Base-by-base conservation (phyloP, 1,140 invertebrate genomes). In the Drosophila ambigua region DNA sequence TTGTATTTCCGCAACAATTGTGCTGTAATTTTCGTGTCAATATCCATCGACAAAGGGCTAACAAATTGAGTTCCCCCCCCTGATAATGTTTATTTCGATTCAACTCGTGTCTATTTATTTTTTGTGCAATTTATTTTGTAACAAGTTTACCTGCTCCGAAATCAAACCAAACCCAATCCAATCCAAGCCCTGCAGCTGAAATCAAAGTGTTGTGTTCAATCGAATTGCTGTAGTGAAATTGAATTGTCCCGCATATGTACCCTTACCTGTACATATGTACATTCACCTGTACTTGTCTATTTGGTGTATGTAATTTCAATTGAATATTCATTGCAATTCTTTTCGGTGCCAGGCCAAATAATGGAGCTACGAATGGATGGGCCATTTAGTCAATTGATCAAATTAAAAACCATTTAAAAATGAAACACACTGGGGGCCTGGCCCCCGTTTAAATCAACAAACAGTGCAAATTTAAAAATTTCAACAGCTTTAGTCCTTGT, bases 381-480 rank as follows among this genome's bases (percentile, higher is more conserved):
- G 55, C 41, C 54, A 48, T 26, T 31, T 26, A 64, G 45, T 54
- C 68, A 73, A 52, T 74, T 74, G 48, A 60, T 49, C 50, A 46
- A 59, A 68, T 41, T 28, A 49, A 41, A n/a, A 69, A 7, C 49
- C 66, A 49, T 41, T 28, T 28, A 15, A 26, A 28, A 39, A 24
- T 23, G n/a, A 7, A 24, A 16, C 35, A 49, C 11, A 24, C 23
- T 59, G 5, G 23, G 2, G 23, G 35, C 28, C 31, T n/a, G 9
- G 65, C 15, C 61, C n/a, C 58, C 52, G 64, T 85, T 84, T 77
- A 80, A 84, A 46, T 28, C 75, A 79, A 85, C 76, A 83, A 67
- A 57, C 69, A 63, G 64, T 50, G 63, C 65, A 63, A 84, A 84
- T 84, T 71, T 63, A 67, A 11, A 4, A 35, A 11, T 4, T 35